Evolutionary conservation across 2,888 invertebrate species (phyloP), one percentile per base, ranked within the genome.

Genomic region (Drosophila mercatorum): DNA sequence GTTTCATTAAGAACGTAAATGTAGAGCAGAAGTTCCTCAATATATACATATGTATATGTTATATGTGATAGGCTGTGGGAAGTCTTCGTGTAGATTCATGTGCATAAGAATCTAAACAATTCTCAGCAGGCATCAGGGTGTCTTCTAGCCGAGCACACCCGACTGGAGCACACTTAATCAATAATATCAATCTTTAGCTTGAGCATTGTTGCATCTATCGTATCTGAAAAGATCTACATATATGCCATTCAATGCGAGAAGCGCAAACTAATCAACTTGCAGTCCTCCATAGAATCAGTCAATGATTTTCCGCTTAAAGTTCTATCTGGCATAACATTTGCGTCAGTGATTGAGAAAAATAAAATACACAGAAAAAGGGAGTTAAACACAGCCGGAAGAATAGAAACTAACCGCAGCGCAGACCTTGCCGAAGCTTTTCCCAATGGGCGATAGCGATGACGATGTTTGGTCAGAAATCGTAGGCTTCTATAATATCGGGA

Each of bases 371-470:
- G 22, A 22, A 22, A 49, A n/a, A 31, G n/a, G 31, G 17, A 10
- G 5, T 6, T 31, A 67, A 73, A 22, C 44, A 44, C 34, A 62
- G 62, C 59, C 78, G 78, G 78, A 78, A 78, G 72, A 65, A 49
- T 46, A 59, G 22, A 0, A 55, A 6, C 38, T 8, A 10, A 74
- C 75, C 68, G 53, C 79, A 58, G 46, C 12, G 26, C 26, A 41
- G 57, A 72, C 72, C 78, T 80, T 80, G 69, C 28, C 46, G 52
- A 52, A 41, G 59, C 73, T 73, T 81, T 78, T 73, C 63, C 66
- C 63, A 64, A 58, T 60, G 17, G 51, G n/a, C 36, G 28, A 51
- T 63, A 22, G 17, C 34, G 34, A 11, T 5, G 28, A 34, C 31
- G 31, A 34, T 34, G 49, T 55, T 55, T 52, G 72, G 8, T 17